Base-by-base conservation (phyloP, 2,797 vertebrate genomes). In the Takifugu rubripes region DNA sequence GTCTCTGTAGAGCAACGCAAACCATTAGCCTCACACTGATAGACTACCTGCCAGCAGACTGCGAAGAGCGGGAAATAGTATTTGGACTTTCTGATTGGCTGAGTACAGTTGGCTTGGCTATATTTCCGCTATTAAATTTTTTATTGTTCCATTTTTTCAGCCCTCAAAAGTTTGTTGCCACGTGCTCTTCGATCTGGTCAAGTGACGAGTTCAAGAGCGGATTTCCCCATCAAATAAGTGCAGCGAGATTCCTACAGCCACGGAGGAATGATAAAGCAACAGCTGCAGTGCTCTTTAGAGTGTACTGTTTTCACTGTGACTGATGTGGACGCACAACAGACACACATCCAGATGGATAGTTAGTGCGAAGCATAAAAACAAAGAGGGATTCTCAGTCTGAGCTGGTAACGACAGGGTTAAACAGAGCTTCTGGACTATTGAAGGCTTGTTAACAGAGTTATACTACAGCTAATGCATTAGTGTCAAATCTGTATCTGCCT, bases 151-250 rank as follows among this genome's bases (percentile, higher is more conserved):
- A 9, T 33, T 33, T 33, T 27, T 7, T 2, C 33, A 11, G 36
- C 36, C 36, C 36, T 40, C 36, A 40, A 14, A 40, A 40, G 36
- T 14, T 40, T 40, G 36, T 12, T 40, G 36, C 12, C 36, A 14
- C 10, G 36, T 14, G 36, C 11, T 12, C 36, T 40, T 10, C 12
- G 36, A 40, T 40, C 36, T 40, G 36, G 11, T 40, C 36, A 14
- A 40, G 11, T 40, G 11, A 21, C 4, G 36, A 40, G 36, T 33
- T 33, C 31, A 33, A 10, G 6, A 31, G 8, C 31, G 45, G 25
- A 33, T 60, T 64, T 44, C 47, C 27, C 68, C 57, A 75, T 62
- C n/a, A 66, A 62, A 69, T 57, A 56, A 40, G 25, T 17, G 0
- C n/a, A 47, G 54, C 25, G 8, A n/a, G n/a, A 29, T 61, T 40